Evolutionary conservation across 2,797 vertebrate species (phyloP).

Genomic region (Miichthys miiuy): DNA sequence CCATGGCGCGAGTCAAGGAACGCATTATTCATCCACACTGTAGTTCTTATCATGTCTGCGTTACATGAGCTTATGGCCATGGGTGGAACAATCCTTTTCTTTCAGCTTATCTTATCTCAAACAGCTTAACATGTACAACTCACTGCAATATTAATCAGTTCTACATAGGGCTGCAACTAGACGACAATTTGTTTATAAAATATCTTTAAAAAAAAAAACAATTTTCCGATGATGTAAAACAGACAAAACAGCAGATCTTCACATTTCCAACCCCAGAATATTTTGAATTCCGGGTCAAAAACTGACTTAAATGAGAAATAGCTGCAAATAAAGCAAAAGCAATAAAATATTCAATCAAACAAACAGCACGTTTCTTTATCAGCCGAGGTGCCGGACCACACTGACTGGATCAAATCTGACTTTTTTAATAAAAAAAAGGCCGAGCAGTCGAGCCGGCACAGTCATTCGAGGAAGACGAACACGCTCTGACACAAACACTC

Average conservation of each 20-base stretch:
- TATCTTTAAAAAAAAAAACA: neutral
- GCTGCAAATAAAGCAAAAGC: neutral
- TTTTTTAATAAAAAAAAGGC: slow-evolving; percentile 31
- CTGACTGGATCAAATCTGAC: slow-evolving; percentile 7
- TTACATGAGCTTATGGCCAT: slow-evolving; percentile 59
- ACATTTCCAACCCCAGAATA: neutral
- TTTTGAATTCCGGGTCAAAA: no score
- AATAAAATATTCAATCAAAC: neutral
- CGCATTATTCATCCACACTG: slow-evolving; percentile 55
- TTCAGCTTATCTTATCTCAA: slow-evolving; percentile 3
- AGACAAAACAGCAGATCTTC: neutral
- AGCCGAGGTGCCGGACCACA: no score
- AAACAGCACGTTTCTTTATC: neutral
- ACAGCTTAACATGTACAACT: neutral
- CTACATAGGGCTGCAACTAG: neutral
- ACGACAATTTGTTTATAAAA: neutral
- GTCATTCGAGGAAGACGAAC: slow-evolving; percentile 32
- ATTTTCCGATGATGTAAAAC: neutral
- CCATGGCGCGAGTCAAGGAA: neutral
- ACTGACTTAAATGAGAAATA: neutral
- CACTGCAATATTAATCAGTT: neutral
- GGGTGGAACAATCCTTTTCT: slow-evolving; percentile 54
- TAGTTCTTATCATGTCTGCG: slow-evolving; percentile 75
- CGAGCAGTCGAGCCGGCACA: neutral
- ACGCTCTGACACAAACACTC: slow-evolving; percentile 44